Base-by-base conservation (phyloP, 2,888 invertebrate species). In the Melanargia galathea region DNA sequence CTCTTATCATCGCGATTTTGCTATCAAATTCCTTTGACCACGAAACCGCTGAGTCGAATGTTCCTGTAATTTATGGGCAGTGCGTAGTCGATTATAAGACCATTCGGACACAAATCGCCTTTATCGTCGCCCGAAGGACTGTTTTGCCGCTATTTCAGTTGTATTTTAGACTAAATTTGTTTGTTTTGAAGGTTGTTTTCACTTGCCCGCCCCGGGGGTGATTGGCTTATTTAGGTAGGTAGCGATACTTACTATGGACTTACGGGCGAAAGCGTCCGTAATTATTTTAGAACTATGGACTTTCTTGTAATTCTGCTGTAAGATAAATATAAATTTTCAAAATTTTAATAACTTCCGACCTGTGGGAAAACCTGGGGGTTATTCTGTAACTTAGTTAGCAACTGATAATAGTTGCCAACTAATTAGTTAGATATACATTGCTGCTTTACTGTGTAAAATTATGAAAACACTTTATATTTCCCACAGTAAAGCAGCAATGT, bases 21-120 rank as follows among this genome's bases (percentile, higher is more conserved):
- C 52, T 60, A 57, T 52, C 62, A 64, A 56, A 63, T 64, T 60
- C 55, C 59, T 59, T 30, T 62, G 59, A 59, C 54, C 38, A 45
- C 16, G 24, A 35, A 54, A 56, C 54, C 43, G 24, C 24, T 33
- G 38, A 49, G 46, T 51, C 33, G 35, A 35, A 59, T 51, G 49
- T 43, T 55, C 48, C 22, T 20, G 59, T 63, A 60, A 62, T 66
- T 66, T 68, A 60, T 57, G 43, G 35, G 62, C 63, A 68, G 58
- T 58, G 60, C 52, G 57, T 64, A 40, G 57, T 63, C 60, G 62
- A 65, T 65, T 65, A 59, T 63, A 67, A 65, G 63, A 24, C 45
- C 43, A 59, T 61, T 63, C 55, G 33, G 55, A 63, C 58, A 63
- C 63, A 63, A 61, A 67, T 67, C 60, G 65, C 60, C 49, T 65